Conservation (phyloP, 2,888 invertebrate species). For the Tipula vernalis region DNA sequence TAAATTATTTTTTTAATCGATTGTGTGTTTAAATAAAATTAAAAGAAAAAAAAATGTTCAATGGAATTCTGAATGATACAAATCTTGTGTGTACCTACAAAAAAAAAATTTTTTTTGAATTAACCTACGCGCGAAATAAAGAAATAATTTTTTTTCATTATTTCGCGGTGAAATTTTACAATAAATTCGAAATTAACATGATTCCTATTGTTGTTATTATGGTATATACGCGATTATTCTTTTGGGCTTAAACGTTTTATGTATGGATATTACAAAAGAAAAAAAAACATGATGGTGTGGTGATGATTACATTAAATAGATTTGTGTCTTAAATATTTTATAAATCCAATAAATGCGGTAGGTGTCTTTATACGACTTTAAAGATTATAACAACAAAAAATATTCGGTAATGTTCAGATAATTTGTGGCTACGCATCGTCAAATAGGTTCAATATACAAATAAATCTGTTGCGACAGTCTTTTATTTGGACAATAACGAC, state of each 20-base stretch:
- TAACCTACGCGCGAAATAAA: not conserved
- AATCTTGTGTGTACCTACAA: not conserved
- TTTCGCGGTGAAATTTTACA: not conserved
- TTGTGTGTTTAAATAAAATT: not conserved
- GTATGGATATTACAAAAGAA: not conserved
- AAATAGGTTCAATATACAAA: not conserved
- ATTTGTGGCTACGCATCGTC: not conserved
- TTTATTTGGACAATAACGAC: not conserved
- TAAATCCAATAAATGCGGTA: not conserved
- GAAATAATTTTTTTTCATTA: not conserved
- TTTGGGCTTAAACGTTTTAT: not conserved
- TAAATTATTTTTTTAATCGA: not conserved
- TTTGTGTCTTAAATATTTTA: not conserved
- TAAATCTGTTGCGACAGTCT: not conserved
- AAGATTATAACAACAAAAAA: not conserved
- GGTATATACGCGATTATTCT: not conserved
- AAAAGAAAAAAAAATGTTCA: not conserved
- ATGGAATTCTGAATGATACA: not conserved
- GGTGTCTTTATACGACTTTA: not conserved
- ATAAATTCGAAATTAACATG: not conserved
- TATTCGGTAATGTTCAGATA: not conserved
- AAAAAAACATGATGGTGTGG: not conserved
- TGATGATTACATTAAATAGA: not conserved
- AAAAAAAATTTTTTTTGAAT: not conserved
- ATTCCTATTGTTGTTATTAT: not conserved